Evolutionary conservation across 2,888 invertebrate genomes (phyloP), one percentile per base, ranked within the genome.

Genomic region (Corbicula japonica): DNA sequence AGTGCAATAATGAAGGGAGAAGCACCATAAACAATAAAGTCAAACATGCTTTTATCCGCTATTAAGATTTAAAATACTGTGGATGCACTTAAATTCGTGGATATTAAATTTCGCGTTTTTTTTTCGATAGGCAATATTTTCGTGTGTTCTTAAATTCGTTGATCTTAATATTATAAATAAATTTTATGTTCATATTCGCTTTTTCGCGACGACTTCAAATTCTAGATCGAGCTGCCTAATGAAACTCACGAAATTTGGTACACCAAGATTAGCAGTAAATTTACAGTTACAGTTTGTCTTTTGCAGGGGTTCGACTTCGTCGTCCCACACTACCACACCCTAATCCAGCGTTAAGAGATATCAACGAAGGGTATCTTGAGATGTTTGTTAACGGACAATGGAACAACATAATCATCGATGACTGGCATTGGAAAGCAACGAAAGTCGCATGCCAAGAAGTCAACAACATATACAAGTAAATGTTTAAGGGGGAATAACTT

Each of bases 311-410:
- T 52, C 52, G 52, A 4, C 26, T 52, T 5, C 15, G 15, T 52
- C 28, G 15, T 30, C 18, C 32, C 0, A 10, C 12, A 18, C 52
- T 30, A n/a, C 5, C 12, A 48, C 8, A 28, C 8, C 3, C 15
- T 52, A 18, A 28, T 30, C 26, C 28, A 4, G 18, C 18, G 26
- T 52, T n/a, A 21, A 52, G 35, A 41, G 38, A n/a, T n/a, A n/a
- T n/a, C n/a, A n/a, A n/a, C n/a, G n/a, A n/a, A 30, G 66, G 66
- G 18, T 66, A 41, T 54, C 66, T 66, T 2, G 54, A 66, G 35
- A 41, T 66, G 38, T 66, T 66, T 54, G 1, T 28, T 8, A 32
- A 54, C 4, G 41, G 41, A 30, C n/a, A 28, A 2, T 66, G 66
- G 66, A 35, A 15, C 2, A 34, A 48, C 41, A 12, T 66, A 3